Conservation (phyloP, 2,113 vertebrate genomes). For the Coryphaenoides rupestris region DNA sequence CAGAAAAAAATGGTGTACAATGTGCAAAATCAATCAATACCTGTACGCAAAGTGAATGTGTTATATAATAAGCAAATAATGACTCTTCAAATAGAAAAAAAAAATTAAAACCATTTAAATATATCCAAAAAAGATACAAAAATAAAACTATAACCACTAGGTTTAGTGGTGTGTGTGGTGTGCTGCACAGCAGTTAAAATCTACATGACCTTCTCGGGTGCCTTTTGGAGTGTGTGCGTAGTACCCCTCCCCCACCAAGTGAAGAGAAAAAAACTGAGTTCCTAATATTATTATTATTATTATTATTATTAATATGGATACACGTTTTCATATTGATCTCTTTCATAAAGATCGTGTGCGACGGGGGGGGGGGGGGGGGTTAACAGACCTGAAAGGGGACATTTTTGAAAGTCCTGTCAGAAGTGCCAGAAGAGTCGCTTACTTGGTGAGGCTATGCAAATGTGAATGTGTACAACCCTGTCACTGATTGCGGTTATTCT, state of each 20-base stretch:
- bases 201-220: constrained; percentile 33
- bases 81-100: constrained; percentile 19
- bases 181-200: constrained; percentile 39
- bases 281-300: no score
- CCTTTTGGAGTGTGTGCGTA: constrained; percentile 30
- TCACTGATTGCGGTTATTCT: constrained; percentile 49
- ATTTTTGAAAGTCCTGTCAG: no score
- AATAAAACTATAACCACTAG: constrained; percentile 16
- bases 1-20: constrained; percentile 10
- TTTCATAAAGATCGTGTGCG: constrained; percentile 32
- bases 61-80: constrained; percentile 35
- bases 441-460: constrained; percentile 34
- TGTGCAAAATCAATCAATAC: constrained; percentile 39
- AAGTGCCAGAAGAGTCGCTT: no score
- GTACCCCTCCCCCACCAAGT: constrained; percentile 33
- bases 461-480: constrained; percentile 28
- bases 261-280: constrained; percentile 49
- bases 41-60: constrained; percentile 20
- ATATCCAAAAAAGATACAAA: constrained; percentile 10
- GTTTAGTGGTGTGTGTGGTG: constrained; percentile 33
- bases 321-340: constrained; percentile 34
- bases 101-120: constrained; percentile 14
- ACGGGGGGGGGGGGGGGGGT: constrained; percentile 52
- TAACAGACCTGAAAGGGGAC: no score
- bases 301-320: constrained; percentile 41